phyloP scores from a whole-genome alignment of 2,797 vertebrate genomes.

The Sus cebifrons region DNA sequence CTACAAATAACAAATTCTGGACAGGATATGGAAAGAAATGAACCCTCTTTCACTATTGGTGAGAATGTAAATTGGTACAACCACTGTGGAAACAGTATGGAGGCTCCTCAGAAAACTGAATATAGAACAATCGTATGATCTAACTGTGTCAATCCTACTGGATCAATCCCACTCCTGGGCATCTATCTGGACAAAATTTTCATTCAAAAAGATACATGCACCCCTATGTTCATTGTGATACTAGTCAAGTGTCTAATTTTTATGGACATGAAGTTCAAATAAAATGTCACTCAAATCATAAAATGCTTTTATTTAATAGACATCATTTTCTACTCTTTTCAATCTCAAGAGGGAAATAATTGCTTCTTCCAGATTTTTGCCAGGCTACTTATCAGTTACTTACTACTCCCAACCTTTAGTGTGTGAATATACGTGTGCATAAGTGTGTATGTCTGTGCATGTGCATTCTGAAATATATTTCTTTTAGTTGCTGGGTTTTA shows the following conservation, averaged over 20 bases:
- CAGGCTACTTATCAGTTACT: background rate
- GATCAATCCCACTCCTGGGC: too few relatives aligned
- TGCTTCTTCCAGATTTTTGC: slow-evolving; percentile 14
- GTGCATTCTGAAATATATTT: background rate
- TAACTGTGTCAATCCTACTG: too few relatives aligned
- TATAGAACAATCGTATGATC: too few relatives aligned
- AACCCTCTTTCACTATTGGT: too few relatives aligned
- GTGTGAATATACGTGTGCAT: background rate
- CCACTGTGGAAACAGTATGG: too few relatives aligned
- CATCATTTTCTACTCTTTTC: background rate
- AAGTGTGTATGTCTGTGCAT: background rate
- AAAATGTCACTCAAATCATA: slow-evolving; percentile 21
- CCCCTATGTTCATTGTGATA: too few relatives aligned
- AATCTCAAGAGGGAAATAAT: background rate
- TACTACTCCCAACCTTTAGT: background rate
- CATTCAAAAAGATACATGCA: too few relatives aligned
- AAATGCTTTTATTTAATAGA: slow-evolving; percentile 26
- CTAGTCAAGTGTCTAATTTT: background rate
- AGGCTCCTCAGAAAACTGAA: too few relatives aligned
- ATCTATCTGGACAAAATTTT: too few relatives aligned
- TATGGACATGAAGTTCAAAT: background rate
- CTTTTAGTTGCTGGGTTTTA: background rate
- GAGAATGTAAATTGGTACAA: too few relatives aligned
- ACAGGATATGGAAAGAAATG: too few relatives aligned
- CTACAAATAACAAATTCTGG: too few relatives aligned